These are phyloP conservation scores for Microctonus hyperodae DNA, from an alignment of 2,888 invertebrate genomes.

Conservation along the genomic window DNA sequence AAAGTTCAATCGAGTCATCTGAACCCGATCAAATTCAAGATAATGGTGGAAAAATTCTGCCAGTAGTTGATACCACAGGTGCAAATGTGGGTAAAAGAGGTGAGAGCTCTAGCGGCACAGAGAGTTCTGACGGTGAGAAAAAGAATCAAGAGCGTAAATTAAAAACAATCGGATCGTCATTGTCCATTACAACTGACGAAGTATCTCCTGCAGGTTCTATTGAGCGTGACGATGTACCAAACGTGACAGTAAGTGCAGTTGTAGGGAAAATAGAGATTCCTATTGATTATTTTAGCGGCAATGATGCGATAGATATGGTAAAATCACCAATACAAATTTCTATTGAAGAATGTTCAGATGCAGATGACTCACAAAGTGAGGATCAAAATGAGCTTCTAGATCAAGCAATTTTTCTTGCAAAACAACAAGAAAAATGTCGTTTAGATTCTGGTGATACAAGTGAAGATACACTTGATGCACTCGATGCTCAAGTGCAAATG, in stretches of 20 bases:
- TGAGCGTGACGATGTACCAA: slow-evolving; percentile 51
- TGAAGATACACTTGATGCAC: slow-evolving; percentile 59
- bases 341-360: slow-evolving; percentile 61
- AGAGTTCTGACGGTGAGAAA: slow-evolving; percentile 39
- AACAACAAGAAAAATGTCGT: slow-evolving; percentile 53
- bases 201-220: slow-evolving; percentile 27
- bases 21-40: slow-evolving; percentile 46
- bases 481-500: slow-evolving; percentile 56
- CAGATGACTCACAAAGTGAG: slow-evolving; percentile 49
- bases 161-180: slow-evolving; percentile 23
- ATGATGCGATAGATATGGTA: slow-evolving; percentile 53
- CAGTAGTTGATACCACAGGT: slow-evolving; percentile 23
- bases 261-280: slow-evolving; percentile 37
- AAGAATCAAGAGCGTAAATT: slow-evolving; percentile 28
- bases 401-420: slow-evolving; percentile 49
- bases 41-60: slow-evolving; percentile 30
- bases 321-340: slow-evolving; percentile 62
- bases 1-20: slow-evolving; percentile 57
- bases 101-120: slow-evolving; percentile 39
- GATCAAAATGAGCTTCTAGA: slow-evolving; percentile 45
- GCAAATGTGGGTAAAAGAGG: slow-evolving; percentile 29
- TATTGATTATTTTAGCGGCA: slow-evolving; percentile 42
- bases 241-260: slow-evolving; percentile 49
- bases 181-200: slow-evolving; percentile 28
- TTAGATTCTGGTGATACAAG: slow-evolving; percentile 58